Percentiles rank a stretch among this genome's conserved stretches.
Evolutionary conservation across 1,140 invertebrate species (phyloP).

Genomic region (Drosophila navojoa): DNA sequence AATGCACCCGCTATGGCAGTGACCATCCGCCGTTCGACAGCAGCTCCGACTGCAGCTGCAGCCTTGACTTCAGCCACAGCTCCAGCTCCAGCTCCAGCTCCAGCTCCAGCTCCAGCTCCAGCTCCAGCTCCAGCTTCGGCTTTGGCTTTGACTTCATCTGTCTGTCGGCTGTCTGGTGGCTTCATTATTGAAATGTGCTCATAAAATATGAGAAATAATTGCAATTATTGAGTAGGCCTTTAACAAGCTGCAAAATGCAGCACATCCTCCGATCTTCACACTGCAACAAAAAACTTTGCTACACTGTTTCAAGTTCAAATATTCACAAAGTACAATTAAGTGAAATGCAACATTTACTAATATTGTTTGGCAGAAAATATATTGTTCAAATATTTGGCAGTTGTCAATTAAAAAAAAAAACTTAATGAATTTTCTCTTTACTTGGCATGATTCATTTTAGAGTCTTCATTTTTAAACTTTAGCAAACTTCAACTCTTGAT

Average conservation of each 20-base stretch:
- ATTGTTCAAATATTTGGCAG: too few relatives aligned
- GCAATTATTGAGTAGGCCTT: conserved; percentile 71
- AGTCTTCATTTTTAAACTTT: too few relatives aligned
- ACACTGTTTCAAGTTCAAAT: too few relatives aligned
- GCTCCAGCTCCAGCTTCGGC: not conserved
- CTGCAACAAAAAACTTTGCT: conserved; percentile 14
- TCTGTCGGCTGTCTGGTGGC: conserved; percentile 27
- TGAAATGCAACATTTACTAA: too few relatives aligned
- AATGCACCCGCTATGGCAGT: conserved; percentile 52
- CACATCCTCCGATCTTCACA: conserved; percentile 8
- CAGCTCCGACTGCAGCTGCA: not conserved
- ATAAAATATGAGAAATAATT: conserved; percentile 79
- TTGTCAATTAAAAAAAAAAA: too few relatives aligned
- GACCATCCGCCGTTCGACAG: conserved; percentile 1
- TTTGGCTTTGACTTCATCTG: not conserved
- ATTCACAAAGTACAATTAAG: too few relatives aligned
- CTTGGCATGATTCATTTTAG: too few relatives aligned
- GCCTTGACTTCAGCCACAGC: not conserved
- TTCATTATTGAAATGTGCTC: conserved; percentile 71
- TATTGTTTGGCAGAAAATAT: too few relatives aligned
- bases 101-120: not conserved
- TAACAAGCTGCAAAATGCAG: conserved; percentile 46
- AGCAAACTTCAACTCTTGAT: too few relatives aligned
- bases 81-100: too few relatives aligned
- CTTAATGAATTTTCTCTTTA: too few relatives aligned